A percentile compares a stretch with the other conserved stretches of the same genome.
These are phyloP conservation scores for Acleris holmiana DNA, from an alignment of 2,888 invertebrate genomes.

Conservation along the genomic window DNA sequence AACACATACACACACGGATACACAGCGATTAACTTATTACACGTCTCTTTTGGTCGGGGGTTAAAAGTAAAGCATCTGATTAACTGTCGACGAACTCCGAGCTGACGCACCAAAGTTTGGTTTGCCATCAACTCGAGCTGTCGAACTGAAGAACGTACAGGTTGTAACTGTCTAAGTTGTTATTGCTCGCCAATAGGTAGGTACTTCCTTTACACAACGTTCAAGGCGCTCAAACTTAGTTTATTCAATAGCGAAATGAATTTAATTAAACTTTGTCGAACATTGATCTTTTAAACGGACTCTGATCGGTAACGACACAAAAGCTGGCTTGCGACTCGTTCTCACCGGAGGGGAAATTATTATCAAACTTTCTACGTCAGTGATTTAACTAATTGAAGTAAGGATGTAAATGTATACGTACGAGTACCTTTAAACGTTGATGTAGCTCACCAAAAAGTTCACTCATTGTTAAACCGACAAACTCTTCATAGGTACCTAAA, in stretches of 20 bases:
- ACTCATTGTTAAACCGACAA: background rate
- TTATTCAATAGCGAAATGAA: constrained; percentile 59
- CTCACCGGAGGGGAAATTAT: constrained; percentile 17
- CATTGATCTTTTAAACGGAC: constrained; percentile 53
- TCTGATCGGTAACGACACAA: constrained; percentile 48
- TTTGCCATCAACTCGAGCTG: constrained; percentile 54
- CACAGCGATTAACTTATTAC: too few species aligned
- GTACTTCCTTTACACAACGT: constrained; percentile 56
- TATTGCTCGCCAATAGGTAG: constrained; percentile 61
- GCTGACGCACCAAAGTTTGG: constrained; percentile 72
- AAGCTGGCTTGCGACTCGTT: constrained; percentile 37
- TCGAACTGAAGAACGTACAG: constrained; percentile 58
- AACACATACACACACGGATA: too few species aligned
- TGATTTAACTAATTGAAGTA: constrained; percentile 16
- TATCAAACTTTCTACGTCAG: constrained; percentile 23
- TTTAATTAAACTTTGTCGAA: constrained; percentile 59
- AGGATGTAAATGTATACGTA: background rate
- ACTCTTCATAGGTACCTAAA: too few species aligned
- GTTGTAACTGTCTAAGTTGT: constrained; percentile 75
- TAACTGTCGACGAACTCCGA: constrained; percentile 47
- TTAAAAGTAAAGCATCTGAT: too few species aligned
- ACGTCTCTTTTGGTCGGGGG: too few species aligned
- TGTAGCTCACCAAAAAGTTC: background rate
- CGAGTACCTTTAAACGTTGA: background rate
- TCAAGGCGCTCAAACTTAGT: constrained; percentile 47